Conservation (phyloP, 2,888 invertebrate genomes). For the Tryphoninae sp. region DNA sequence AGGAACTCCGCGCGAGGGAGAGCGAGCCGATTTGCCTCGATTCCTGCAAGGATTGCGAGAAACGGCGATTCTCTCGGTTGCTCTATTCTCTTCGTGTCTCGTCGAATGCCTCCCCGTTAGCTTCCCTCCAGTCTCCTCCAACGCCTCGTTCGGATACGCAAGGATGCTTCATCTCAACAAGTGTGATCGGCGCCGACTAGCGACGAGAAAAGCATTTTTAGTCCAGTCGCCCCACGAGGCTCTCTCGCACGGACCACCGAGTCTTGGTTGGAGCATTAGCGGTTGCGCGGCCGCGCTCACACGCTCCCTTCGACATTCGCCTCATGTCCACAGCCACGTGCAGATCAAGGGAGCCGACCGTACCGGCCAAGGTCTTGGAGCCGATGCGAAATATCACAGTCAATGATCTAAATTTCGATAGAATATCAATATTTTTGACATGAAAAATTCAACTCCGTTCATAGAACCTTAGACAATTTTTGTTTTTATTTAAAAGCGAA, state of each 20-base stretch:
- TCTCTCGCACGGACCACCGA: neutral
- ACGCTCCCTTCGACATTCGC: neutral
- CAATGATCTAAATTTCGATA: too few species aligned
- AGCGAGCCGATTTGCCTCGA: neutral
- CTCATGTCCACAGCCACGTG: too few species aligned
- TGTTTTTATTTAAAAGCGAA: too few species aligned
- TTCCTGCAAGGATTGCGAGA: neutral
- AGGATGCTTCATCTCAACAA: conserved; percentile 73
- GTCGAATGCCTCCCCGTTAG: neutral
- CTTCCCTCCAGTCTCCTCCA: conserved; percentile 8
- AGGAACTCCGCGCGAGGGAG: neutral
- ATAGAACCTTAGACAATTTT: too few species aligned
- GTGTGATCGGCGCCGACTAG: conserved; percentile 70
- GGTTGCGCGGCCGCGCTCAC: neutral
- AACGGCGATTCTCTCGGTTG: neutral
- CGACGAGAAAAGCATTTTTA: conserved; percentile 7
- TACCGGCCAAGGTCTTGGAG: too few species aligned
- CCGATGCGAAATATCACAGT: too few species aligned
- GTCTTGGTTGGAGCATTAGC: neutral
- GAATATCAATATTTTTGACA: too few species aligned
- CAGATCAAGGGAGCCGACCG: too few species aligned
- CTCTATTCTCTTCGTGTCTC: conserved; percentile 3
- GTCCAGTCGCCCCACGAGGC: neutral
- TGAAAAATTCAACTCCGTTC: too few species aligned
- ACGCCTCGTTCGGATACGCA: conserved; percentile 35